Evolutionary conservation across 1,140 invertebrate species (phyloP), one percentile per base, ranked within the genome.

Genomic region (Yoshiicerus persimilis): DNA sequence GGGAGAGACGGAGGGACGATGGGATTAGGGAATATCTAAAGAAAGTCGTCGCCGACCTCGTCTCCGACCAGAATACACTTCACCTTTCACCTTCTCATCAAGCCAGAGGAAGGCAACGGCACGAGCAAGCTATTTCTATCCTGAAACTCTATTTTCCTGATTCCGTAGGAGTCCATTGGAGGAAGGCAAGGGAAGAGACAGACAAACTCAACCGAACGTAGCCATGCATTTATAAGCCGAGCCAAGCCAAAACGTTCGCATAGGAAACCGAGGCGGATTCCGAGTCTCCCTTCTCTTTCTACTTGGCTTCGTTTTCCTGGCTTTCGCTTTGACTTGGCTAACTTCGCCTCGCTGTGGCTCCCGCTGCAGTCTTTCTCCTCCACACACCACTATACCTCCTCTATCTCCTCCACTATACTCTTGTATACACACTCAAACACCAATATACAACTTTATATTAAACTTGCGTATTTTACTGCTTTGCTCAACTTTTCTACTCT

Each of bases 81-180:
- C 83, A 84, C 83, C 83, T 84, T 84, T 84, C 83, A 84, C 83
- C 83, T 84, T 84, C 83, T 84, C 83, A 84, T 84, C 83, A 47
- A 84, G 83, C 39, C 23, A 34, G 25, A 41, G n/a, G 83, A 84
- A 47, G 83, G 41, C 6, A 62, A 84, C 83, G 83, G 75, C 34
- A 38, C 75, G 75, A 80, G 34, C 34, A 38, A 38, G 75, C 75
- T 80, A 80, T 80, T 80, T 80, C 75, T 38, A 80, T 80, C 75
- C 75, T n/a, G 32, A 80, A 80, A 80, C 75, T 80, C n/a, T 80
- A 80, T 80, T 80, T 80, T 80, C 16, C 34, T 80, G 75, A 80
- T 80, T 80, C 75, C 75, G 75, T 80, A 80, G 32, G 75, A 80
- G 75, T 38, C 13, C 34, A 80, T 34, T n/a, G 34, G 32, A 80